Percentiles rank a stretch among this genome's conserved stretches.
Evolutionary conservation across 2,797 vertebrate species (phyloP).

Genomic region (Mareca penelope): DNA sequence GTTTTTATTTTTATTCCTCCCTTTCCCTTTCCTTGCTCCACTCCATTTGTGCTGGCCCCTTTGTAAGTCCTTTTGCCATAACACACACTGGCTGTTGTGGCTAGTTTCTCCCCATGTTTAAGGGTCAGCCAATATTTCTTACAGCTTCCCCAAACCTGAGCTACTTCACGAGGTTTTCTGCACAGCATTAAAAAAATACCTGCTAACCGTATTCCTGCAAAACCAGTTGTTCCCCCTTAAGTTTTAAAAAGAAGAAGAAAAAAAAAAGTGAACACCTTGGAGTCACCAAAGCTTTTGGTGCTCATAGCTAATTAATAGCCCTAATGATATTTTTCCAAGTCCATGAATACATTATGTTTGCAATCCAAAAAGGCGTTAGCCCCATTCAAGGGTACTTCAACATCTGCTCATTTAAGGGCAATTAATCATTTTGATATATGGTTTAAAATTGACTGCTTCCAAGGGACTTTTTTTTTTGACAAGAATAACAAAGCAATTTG

Average conservation of each 20-base stretch:
- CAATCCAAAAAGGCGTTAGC: constrained; percentile 82
- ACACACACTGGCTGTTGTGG: background rate
- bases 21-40: background rate
- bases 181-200: background rate
- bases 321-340: constrained; percentile 91
- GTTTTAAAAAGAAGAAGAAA: background rate
- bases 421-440: constrained; percentile 99
- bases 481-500: constrained; percentile 99
- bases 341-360: constrained; percentile 90
- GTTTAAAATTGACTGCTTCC: constrained; percentile 94
- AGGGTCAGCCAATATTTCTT: background rate
- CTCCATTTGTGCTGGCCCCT: background rate
- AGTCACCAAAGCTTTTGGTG: constrained; percentile 73
- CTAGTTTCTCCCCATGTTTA: background rate
- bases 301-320: constrained; percentile 81
- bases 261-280: constrained; percentile 51
- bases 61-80: background rate
- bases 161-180: background rate
- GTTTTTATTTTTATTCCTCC: constrained; percentile 4
- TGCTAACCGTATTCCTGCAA: constrained; percentile 2
- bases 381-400: constrained; percentile 93
- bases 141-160: background rate
- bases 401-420: constrained; percentile 96
- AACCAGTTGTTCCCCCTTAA: constrained; percentile 55
- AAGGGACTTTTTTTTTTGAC: constrained; percentile 88